These are phyloP conservation scores for Otus sunia DNA, from an alignment of 2,113 vertebrate species.

Conservation along the genomic window DNA sequence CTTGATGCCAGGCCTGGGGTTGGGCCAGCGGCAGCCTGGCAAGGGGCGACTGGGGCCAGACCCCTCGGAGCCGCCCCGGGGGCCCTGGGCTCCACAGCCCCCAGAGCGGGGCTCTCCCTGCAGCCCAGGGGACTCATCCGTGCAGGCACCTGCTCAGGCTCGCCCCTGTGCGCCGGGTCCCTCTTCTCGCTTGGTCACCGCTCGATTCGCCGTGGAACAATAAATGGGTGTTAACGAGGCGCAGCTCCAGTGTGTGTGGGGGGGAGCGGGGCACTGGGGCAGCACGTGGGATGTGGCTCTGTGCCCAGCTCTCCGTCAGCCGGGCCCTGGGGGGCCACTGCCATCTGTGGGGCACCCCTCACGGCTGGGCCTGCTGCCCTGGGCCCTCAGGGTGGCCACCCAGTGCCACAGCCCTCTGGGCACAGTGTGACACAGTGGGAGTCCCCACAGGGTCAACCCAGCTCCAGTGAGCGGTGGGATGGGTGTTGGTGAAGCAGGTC, in stretches of 20 bases:
- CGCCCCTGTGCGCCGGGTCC: fast-evolving
- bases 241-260: neutral
- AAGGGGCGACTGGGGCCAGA: neutral
- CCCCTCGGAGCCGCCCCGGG: fast-evolving
- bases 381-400: neutral
- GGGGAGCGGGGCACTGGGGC: neutral
- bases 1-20: fast-evolving
- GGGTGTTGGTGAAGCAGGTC: fast-evolving
- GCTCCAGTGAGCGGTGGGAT: neutral
- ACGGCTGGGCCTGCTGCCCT: neutral
- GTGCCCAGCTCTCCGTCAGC: neutral
- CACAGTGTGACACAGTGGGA: fast-evolving
- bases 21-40: fast-evolving
- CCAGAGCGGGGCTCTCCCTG: neutral
- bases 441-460: fast-evolving
- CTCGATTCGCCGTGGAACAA: neutral
- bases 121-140: fast-evolving
- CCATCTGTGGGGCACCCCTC: fast-evolving
- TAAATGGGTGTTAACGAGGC: neutral
- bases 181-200: neutral
- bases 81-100: neutral
- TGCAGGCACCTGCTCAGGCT: neutral
- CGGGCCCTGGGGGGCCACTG: neutral
- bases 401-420: fast-evolving
- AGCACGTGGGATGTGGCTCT: fast-evolving